phyloP scores from a whole-genome alignment of 2,113 vertebrate species.

The Balaeniceps rex region DNA sequence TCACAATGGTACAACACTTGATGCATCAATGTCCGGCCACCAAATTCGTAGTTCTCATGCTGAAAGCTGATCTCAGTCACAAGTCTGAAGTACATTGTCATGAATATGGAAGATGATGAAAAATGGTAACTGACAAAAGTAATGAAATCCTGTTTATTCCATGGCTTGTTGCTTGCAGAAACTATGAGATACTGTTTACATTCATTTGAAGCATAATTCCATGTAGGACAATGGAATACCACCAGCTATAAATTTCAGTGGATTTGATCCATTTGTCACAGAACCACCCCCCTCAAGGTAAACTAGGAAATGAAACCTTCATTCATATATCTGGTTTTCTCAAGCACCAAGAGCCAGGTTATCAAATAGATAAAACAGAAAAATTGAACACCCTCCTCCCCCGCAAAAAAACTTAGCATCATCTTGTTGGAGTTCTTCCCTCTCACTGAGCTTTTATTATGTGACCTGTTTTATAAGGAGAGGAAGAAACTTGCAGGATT shows the following conservation, averaged over 20 bases:
- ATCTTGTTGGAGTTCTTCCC: neutral
- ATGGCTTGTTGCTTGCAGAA: neutral
- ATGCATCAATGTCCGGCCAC: neutral
- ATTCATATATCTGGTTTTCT: neutral
- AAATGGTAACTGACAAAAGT: neutral
- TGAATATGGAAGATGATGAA: neutral
- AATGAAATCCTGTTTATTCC: neutral
- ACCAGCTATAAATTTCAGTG: neutral
- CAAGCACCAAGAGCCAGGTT: neutral
- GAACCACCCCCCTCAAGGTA: neutral
- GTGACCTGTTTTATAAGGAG: neutral
- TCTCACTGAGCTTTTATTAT: neutral
- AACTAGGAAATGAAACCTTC: neutral
- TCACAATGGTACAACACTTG: neutral
- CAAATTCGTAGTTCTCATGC: neutral
- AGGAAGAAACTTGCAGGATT: neutral
- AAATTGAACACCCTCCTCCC: neutral
- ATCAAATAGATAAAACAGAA: neutral
- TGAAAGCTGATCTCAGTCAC: neutral
- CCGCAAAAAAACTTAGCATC: rapidly evolving
- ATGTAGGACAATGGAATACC: neutral
- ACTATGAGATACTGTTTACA: neutral
- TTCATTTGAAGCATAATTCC: neutral
- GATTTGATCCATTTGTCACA: neutral
- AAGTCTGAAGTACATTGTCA: neutral